Conservation (phyloP, 2,113 vertebrate genomes). For the Elachura formosa region DNA sequence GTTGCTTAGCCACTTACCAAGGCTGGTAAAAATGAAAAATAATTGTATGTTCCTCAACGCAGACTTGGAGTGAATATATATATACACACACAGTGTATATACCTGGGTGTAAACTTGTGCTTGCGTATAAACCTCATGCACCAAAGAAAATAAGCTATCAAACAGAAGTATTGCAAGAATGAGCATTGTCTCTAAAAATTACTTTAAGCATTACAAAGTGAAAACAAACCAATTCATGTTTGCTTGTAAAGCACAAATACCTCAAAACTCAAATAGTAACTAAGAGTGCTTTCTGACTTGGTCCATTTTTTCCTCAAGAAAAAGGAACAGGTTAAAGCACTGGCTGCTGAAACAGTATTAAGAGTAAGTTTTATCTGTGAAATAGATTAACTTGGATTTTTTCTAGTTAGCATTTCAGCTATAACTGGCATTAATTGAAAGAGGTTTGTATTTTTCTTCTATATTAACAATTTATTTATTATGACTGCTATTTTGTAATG, state of each 20-base stretch:
- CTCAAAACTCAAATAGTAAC: neutral
- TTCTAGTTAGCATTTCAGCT: neutral
- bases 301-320: neutral
- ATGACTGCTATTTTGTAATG: neutral
- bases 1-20: neutral
- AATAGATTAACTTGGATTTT: neutral
- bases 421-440: conserved; percentile 25
- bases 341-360: neutral
- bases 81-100: accelerated
- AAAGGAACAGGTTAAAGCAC: neutral
- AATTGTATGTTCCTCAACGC: neutral
- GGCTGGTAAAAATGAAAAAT: neutral
- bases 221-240: neutral
- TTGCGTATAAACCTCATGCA: neutral
- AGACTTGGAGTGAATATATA: neutral
- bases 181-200: neutral
- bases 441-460: neutral
- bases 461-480: neutral
- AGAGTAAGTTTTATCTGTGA: neutral
- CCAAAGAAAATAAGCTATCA: neutral
- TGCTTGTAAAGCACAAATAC: neutral
- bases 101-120: accelerated
- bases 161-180: neutral
- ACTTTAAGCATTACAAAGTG: neutral
- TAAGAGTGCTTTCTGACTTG: neutral